These are phyloP conservation scores for Pontoporia blainvillei DNA, from an alignment of 2,113 vertebrate species.

Conservation along the genomic window DNA sequence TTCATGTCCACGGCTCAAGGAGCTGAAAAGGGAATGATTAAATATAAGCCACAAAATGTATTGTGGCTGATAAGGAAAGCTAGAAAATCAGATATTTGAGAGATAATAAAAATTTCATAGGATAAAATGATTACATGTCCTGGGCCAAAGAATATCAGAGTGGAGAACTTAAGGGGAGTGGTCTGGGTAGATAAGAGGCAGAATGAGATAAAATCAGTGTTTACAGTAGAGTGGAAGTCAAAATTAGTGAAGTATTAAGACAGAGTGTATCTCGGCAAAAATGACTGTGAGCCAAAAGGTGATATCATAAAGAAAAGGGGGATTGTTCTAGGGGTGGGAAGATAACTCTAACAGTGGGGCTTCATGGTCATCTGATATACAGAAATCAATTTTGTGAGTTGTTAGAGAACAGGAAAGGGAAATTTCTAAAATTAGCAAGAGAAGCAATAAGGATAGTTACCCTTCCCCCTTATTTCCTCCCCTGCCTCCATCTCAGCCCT, in stretches of 20 bases:
- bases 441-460: background rate
- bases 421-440: background rate
- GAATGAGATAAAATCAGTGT: background rate
- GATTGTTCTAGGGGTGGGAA: background rate
- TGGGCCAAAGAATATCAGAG: background rate
- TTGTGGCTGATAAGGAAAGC: background rate
- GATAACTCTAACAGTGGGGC: background rate
- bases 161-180: background rate
- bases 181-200: background rate
- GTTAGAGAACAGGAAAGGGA: background rate
- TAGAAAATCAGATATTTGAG: background rate
- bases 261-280: background rate
- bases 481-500: background rate
- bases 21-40: background rate
- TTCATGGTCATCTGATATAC: fast-evolving
- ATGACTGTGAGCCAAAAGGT: background rate
- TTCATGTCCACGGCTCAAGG: background rate
- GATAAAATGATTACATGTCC: background rate
- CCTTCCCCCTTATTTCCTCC: fast-evolving
- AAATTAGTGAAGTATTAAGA: background rate
- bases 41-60: background rate
- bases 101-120: background rate
- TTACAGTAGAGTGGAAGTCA: background rate
- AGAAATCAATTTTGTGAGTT: background rate
- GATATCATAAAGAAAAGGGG: background rate